phyloP scores from a whole-genome alignment of 1,140 invertebrate genomes.

The Callitettix versicolor region DNA sequence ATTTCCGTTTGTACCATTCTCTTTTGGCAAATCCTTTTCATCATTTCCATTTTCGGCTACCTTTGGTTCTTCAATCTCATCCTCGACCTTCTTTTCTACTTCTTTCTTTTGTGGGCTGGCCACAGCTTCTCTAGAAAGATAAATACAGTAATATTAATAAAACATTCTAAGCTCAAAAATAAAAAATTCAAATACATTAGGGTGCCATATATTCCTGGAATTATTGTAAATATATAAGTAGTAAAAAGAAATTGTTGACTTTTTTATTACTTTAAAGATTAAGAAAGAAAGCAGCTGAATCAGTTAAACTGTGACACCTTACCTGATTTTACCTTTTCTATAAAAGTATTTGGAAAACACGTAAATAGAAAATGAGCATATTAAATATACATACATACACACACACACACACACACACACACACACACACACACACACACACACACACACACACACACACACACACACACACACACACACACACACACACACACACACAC shows the following conservation, averaged over 20 bases:
- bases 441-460: no score
- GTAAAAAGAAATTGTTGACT: not conserved
- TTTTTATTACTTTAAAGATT: not conserved
- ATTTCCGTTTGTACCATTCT: conserved; percentile 24
- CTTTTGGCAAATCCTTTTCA: conserved; percentile 10
- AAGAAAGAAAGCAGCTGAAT: not conserved
- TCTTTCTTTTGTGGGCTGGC: conserved; percentile 44
- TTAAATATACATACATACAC: no score
- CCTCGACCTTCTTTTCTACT: conserved; percentile 40
- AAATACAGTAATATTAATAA: conserved; percentile 1
- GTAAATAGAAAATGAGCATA: no score
- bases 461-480: no score
- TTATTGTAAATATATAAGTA: not conserved
- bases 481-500: no score
- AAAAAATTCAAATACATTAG: not conserved
- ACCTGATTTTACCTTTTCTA: no score
- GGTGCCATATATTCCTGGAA: not conserved
- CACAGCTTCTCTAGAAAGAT: conserved; percentile 18
- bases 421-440: no score
- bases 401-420: no score
- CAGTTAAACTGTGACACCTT: no score
- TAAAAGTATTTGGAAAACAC: no score
- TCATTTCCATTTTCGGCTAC: conserved; percentile 23
- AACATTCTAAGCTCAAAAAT: not conserved
- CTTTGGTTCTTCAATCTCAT: conserved; percentile 35